A percentile compares a stretch with the other conserved stretches of the same genome.
These are phyloP conservation scores for Podiceps cristatus DNA, from an alignment of 2,113 vertebrate genomes.

Conservation along the genomic window DNA sequence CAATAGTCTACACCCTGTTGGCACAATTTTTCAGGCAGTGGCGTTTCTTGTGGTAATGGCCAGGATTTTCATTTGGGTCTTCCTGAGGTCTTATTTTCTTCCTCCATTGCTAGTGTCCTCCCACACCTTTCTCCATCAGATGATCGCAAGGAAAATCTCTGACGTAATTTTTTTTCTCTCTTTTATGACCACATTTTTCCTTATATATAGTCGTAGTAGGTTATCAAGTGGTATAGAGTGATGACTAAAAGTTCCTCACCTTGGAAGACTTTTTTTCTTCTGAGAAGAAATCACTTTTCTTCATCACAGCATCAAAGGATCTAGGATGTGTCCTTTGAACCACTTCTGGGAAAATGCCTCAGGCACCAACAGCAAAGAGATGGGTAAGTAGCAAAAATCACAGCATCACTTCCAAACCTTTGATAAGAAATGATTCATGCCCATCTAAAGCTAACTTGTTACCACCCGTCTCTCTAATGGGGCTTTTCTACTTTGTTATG, in stretches of 20 bases:
- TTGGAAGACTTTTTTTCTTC: background rate
- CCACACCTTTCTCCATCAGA: background rate
- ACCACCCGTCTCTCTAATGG: background rate
- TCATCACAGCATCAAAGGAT: background rate
- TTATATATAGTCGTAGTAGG: background rate
- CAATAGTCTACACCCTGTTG: too few relatives aligned
- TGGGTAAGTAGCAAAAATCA: background rate
- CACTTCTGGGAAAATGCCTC: background rate
- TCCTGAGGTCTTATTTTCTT: background rate
- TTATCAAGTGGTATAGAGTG: background rate
- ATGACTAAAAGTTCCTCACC: background rate
- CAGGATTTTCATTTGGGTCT: background rate
- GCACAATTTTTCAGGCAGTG: too few relatives aligned
- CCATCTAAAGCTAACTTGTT: conserved; percentile 1
- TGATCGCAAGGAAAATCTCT: background rate
- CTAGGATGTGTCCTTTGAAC: background rate
- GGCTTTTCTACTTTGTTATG: background rate
- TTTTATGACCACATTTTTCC: background rate
- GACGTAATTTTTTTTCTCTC: background rate
- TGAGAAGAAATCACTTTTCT: background rate
- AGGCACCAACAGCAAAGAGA: background rate
- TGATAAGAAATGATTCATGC: background rate
- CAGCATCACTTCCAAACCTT: background rate
- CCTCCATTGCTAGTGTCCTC: background rate
- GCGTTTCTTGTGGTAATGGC: background rate